phyloP scores from a whole-genome alignment of 2,888 invertebrate genomes.

The Anaspis maculata region DNA sequence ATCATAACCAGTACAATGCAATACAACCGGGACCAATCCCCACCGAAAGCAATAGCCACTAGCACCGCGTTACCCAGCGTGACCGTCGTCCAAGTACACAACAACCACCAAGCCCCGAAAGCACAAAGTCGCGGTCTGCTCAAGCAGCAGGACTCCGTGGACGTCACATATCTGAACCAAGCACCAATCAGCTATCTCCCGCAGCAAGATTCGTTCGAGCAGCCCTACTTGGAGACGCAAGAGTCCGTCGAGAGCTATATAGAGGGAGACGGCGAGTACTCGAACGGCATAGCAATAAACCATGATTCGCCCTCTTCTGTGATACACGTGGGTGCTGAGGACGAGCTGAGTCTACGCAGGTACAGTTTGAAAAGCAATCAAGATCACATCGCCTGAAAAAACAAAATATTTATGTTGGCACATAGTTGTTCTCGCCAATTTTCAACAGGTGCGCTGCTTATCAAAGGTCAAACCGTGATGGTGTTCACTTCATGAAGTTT shows the following conservation, averaged over 20 bases:
- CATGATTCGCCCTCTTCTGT: slow-evolving; percentile 43
- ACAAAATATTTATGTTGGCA: too few relatives aligned
- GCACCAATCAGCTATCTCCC: slow-evolving; percentile 6
- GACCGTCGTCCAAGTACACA: slow-evolving; percentile 30
- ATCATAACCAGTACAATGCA: too few relatives aligned
- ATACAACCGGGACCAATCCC: slow-evolving; percentile 35
- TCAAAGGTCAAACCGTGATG: too few relatives aligned
- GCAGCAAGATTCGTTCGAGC: slow-evolving; percentile 6
- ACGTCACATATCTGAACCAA: slow-evolving; percentile 18
- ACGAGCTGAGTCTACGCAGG: slow-evolving; percentile 27
- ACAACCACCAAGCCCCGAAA: slow-evolving; percentile 13
- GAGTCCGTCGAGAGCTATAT: slow-evolving; percentile 45
- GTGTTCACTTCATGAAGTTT: too few relatives aligned
- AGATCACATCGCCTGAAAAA: too few relatives aligned
- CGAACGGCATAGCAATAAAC: slow-evolving; percentile 35
- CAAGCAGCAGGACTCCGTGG: slow-evolving; percentile 45
- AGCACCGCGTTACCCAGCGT: slow-evolving; percentile 35
- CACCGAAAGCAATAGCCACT: slow-evolving; percentile 31
- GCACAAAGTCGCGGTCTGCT: slow-evolving; percentile 33
- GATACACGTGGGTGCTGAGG: slow-evolving; percentile 40
- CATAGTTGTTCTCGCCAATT: too few relatives aligned
- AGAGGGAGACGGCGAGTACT: slow-evolving; percentile 34
- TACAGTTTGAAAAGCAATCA: too few relatives aligned
- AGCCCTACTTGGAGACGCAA: slow-evolving; percentile 26
- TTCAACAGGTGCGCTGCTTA: too few relatives aligned